Conservation (phyloP, 2,888 invertebrate species). For the Eudasyphora cyanicolor region DNA sequence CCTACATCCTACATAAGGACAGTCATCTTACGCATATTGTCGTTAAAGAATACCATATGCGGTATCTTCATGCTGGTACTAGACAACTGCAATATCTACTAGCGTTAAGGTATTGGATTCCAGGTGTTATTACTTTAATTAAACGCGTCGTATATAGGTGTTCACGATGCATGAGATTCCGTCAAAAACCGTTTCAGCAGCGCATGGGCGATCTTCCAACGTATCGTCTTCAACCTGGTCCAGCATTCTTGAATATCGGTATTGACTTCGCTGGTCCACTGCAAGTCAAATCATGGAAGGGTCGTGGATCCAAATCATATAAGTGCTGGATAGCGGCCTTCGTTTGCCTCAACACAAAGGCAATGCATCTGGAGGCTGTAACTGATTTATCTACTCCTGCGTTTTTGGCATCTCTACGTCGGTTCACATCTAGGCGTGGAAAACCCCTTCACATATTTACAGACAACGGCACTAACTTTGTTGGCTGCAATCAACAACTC, state of each 20-base stretch:
- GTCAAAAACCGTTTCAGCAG: constrained; percentile 39
- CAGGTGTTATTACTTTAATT: constrained; percentile 34
- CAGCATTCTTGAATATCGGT: constrained; percentile 66
- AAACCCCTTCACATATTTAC: constrained; percentile 32
- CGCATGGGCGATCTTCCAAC: constrained; percentile 56
- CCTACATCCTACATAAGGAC: constrained; percentile 33
- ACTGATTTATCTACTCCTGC: constrained; percentile 21
- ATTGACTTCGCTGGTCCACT: constrained; percentile 68
- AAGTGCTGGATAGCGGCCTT: constrained; percentile 70
- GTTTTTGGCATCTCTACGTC: constrained; percentile 1
- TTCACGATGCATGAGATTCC: constrained; percentile 53
- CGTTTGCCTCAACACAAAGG: constrained; percentile 70
- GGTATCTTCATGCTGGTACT: constrained; percentile 21
- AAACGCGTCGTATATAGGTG: constrained; percentile 52
- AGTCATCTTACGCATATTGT: not conserved
- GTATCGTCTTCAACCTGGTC: constrained; percentile 51
- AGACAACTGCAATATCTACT: constrained; percentile 27
- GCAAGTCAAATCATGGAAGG: constrained; percentile 60
- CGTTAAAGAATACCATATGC: constrained; percentile 1
- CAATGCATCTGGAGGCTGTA: constrained; percentile 64
- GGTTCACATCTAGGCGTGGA: constrained; percentile 2
- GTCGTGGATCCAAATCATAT: constrained; percentile 63
- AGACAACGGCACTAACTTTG: constrained; percentile 62
- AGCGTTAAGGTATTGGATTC: constrained; percentile 37
- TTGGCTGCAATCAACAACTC: no score